Evolutionary conservation across 2,797 vertebrate species (phyloP).

Genomic region (Emys orbicularis): DNA sequence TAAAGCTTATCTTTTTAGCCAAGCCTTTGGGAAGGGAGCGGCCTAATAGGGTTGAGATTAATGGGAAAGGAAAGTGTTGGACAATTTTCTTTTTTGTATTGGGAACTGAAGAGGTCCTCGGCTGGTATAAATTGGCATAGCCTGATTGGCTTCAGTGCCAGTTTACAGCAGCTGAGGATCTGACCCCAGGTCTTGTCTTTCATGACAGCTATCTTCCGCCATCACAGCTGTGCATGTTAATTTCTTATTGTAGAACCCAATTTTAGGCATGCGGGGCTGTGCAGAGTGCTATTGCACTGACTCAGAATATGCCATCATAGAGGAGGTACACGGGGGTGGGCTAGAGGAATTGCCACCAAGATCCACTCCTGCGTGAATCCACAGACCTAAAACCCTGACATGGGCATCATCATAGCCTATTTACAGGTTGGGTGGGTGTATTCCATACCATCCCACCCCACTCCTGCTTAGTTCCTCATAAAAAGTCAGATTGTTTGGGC

Average conservation of each 20-base stretch:
- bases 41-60: background rate
- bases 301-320: background rate
- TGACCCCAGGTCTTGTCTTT: background rate
- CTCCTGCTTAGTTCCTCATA: background rate
- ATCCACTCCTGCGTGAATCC: background rate
- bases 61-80: background rate
- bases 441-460: background rate
- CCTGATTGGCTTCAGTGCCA: background rate
- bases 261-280: background rate
- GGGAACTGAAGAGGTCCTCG: background rate
- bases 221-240: background rate
- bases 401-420: background rate
- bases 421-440: background rate
- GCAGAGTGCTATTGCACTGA: background rate
- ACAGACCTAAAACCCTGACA: background rate
- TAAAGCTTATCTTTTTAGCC: background rate
- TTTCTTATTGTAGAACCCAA: background rate
- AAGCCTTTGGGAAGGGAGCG: background rate
- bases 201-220: background rate
- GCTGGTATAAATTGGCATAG: background rate
- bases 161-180: background rate
- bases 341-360: background rate
- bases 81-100: background rate
- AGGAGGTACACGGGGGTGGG: background rate
- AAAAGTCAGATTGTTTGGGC: background rate